Conservation (phyloP, 2,797 vertebrate species). For the Mormyrus hasselquistii region DNA sequence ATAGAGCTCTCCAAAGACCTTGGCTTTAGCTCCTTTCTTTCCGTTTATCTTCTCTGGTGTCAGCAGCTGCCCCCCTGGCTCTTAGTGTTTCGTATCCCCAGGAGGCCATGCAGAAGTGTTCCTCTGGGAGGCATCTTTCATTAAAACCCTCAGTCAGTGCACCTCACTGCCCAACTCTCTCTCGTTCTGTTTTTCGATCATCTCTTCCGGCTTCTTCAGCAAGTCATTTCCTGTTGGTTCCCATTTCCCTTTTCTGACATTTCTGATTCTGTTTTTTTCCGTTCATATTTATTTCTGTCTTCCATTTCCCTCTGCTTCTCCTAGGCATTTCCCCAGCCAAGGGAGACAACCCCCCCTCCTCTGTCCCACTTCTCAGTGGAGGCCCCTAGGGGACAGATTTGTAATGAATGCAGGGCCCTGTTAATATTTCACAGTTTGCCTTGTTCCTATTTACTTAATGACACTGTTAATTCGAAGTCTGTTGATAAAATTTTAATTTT, state of each 20-base stretch:
- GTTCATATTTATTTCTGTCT: not conserved
- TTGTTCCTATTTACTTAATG: slow-evolving; percentile 63
- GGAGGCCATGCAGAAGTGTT: slow-evolving; percentile 51
- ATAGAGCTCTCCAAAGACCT: not conserved
- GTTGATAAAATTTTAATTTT: slow-evolving; percentile 61
- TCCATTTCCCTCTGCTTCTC: slow-evolving; percentile 5
- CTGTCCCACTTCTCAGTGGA: slow-evolving; percentile 48
- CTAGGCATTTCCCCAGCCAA: not conserved
- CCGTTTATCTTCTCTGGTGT: not conserved
- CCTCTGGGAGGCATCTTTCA: slow-evolving; percentile 54
- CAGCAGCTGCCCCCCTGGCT: not conserved
- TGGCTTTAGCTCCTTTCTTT: not conserved
- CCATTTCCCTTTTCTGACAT: slow-evolving; percentile 37
- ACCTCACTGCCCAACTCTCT: slow-evolving; percentile 23
- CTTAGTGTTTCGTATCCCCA: slow-evolving; percentile 28
- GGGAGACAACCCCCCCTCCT: slow-evolving; percentile 14
- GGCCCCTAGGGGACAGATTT: slow-evolving; percentile 41
- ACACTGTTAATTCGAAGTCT: slow-evolving; percentile 53
- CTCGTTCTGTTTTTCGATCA: not conserved
- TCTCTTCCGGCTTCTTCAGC: not conserved
- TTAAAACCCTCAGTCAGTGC: slow-evolving; percentile 48
- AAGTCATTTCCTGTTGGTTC: not conserved
- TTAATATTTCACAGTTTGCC: slow-evolving; percentile 58
- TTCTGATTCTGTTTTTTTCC: not conserved
- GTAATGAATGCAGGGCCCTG: slow-evolving; percentile 52